Conservation (phyloP, 2,113 vertebrate species). For the Candoia aspera region DNA sequence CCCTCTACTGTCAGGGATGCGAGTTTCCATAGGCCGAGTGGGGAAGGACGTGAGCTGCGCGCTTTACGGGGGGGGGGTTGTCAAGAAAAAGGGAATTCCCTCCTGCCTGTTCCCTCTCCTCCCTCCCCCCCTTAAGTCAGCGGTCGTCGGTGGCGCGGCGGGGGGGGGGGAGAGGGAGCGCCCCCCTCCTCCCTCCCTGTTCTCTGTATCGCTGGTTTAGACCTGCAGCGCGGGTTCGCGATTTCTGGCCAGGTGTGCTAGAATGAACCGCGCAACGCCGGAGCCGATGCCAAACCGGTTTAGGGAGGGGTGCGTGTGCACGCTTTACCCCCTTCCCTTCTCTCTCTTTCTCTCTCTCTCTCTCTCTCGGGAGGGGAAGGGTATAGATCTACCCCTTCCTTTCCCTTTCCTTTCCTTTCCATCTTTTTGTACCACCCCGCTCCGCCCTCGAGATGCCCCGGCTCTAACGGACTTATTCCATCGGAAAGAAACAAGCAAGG, state of each 20-base stretch:
- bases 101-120: conserved; percentile 2
- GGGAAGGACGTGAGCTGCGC: not conserved
- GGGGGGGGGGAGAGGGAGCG: not conserved
- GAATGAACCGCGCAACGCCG: not conserved
- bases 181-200: not conserved
- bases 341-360: no score
- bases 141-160: not conserved
- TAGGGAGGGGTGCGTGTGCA: not conserved
- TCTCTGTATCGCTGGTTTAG: not conserved
- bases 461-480: not conserved
- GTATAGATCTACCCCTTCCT: no score
- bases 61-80: not conserved
- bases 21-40: not conserved
- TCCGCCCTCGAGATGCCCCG: no score
- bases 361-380: no score
- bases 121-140: conserved; percentile 2
- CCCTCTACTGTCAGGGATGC: not conserved
- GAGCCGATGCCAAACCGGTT: not conserved
- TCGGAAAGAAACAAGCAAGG: not conserved
- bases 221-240: not conserved
- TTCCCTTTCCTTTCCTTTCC: not conserved
- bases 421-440: fast-evolving
- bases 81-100: not conserved
- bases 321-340: not conserved
- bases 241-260: not conserved